Evolutionary conservation across 1,140 invertebrate species (phyloP).

Genomic region (Penaeus indicus): DNA sequence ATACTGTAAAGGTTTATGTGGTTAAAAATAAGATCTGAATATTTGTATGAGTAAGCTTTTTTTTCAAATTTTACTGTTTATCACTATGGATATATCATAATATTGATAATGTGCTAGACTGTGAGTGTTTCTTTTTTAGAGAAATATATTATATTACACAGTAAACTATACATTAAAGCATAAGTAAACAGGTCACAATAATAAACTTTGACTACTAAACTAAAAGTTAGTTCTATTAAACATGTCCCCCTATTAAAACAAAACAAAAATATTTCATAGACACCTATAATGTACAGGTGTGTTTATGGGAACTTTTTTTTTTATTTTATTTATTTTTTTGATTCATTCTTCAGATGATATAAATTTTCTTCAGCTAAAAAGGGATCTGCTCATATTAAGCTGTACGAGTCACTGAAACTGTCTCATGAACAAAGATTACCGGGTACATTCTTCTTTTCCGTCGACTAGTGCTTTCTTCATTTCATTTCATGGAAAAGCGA

Average conservation of each 20-base stretch:
- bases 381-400: not conserved
- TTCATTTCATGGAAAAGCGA: not conserved
- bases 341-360: slow-evolving; percentile 6
- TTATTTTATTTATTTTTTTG: not conserved
- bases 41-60: too few species aligned
- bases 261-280: not conserved
- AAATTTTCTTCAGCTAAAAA: slow-evolving; percentile 6
- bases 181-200: slow-evolving; percentile 39
- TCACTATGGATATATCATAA: not conserved
- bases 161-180: slow-evolving; percentile 62
- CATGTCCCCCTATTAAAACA: too few species aligned
- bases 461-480: slow-evolving; percentile 42
- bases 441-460: not conserved
- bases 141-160: slow-evolving; percentile 31
- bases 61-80: not conserved
- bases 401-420: too few species aligned
- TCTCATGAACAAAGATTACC: too few species aligned
- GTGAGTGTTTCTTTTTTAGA: not conserved
- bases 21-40: too few species aligned
- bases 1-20: too few species aligned
- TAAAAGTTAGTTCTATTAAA: slow-evolving; percentile 35
- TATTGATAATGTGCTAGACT: slow-evolving; percentile 6
- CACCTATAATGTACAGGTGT: slow-evolving; percentile 46
- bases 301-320: not conserved
- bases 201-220: slow-evolving; percentile 21